Percentiles rank a stretch among this genome's conserved stretches.
phyloP scores from a whole-genome alignment of 2,113 vertebrate genomes.

The Thinocorus orbignyianus region DNA sequence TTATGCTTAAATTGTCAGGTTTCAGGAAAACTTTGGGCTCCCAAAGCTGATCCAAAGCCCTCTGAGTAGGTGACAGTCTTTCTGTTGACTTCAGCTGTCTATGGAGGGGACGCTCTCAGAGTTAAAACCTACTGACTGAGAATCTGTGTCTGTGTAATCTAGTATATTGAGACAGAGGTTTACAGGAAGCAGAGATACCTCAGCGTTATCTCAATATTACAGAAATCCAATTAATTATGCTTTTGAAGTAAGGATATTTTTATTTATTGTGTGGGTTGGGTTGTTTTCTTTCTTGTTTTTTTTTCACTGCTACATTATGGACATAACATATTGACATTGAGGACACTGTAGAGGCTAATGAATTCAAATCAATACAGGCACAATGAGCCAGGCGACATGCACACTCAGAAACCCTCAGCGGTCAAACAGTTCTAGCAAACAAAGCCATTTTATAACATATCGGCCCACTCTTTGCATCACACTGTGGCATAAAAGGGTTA shows the following conservation, averaged over 20 bases:
- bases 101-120: background rate
- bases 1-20: conserved; percentile 24
- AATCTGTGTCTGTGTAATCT: background rate
- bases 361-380: conserved; percentile 25
- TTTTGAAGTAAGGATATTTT: conserved; percentile 1
- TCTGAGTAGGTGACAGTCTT: conserved; percentile 20
- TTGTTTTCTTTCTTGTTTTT: accelerated
- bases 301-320: background rate
- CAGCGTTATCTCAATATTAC: background rate
- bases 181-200: conserved; percentile 8
- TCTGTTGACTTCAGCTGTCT: conserved; percentile 45
- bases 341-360: background rate
- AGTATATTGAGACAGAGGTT: background rate
- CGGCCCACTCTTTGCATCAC: background rate
- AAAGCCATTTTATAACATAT: background rate
- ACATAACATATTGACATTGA: background rate
- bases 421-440: conserved; percentile 4
- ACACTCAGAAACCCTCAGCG: background rate
- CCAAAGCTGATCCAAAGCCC: conserved; percentile 20
- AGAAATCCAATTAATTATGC: background rate
- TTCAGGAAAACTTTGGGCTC: conserved; percentile 29
- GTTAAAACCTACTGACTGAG: background rate
- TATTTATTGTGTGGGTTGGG: background rate
- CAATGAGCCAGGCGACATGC: background rate
- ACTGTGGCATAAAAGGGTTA: background rate